These are phyloP conservation scores for Chamaetylas fuelleborni DNA, from an alignment of 2,113 vertebrate genomes.

Conservation along the genomic window DNA sequence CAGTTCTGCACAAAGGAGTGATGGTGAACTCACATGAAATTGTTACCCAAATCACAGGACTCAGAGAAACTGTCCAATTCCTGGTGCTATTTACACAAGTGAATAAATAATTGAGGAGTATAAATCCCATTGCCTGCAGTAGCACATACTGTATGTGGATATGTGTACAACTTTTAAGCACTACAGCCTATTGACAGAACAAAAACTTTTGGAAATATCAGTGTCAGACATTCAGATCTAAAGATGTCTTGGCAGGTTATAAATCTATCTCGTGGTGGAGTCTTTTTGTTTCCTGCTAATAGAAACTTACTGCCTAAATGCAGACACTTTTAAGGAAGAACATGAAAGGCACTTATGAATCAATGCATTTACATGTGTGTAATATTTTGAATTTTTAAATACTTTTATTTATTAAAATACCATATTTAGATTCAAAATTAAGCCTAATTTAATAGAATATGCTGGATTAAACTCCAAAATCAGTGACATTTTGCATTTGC, in stretches of 20 bases:
- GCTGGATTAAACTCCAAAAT: neutral
- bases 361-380: neutral
- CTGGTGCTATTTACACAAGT: neutral
- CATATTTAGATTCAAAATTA: neutral
- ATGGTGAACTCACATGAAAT: neutral
- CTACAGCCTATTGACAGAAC: neutral
- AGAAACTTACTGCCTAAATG: neutral
- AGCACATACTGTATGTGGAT: neutral
- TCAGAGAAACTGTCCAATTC: neutral
- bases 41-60: neutral
- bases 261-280: neutral
- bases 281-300: neutral
- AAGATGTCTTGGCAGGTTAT: neutral
- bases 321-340: neutral
- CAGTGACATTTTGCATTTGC: neutral
- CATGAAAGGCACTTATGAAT: neutral
- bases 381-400: neutral
- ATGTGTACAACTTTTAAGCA: neutral
- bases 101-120: neutral
- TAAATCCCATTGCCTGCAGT: neutral
- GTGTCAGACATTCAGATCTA: neutral
- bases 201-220: neutral
- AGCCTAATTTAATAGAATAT: neutral
- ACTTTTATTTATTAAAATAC: neutral
- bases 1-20: neutral